Evolutionary conservation across 2,113 vertebrate genomes (phyloP), one percentile per base, ranked within the genome.

Genomic region (Ophthalmolycus amberensis): DNA sequence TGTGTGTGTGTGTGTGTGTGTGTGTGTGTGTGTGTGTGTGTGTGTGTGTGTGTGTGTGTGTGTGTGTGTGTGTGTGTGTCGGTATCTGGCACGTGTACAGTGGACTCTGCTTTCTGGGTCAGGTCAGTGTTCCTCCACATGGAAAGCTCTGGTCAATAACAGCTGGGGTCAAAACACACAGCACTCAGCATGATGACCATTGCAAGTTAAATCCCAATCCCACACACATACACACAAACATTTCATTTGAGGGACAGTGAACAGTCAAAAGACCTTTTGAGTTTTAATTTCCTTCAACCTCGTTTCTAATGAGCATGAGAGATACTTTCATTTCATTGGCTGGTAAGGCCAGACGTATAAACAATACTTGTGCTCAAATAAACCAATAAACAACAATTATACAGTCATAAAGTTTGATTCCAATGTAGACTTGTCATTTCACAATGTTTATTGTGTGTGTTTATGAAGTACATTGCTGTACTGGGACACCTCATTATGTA

Each of bases 131-230:
- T 74, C 87, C 83, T 77, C 77, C 34, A 60, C 75, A 79, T 54
- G 73, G 46, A 81, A 69, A 83, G 85, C 79, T 82, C 71, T 3
- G 78, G 83, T 91, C 88, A 82, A 78, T 90, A 88, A 92, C 89
- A 90, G 80, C 91, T 91, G 92, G 77, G 82, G 80, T 91, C 81
- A 71, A 69, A 76, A 75, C 79, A 77, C 50, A 76, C n/a, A 74
- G 42, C 89, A 91, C 90, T 91, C 89, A 88, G 18, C 90, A 84
- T 92, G 90, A 93, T 93, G 90, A 91, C 67, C 60, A 64, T 16
- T 32, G 65, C 79, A 83, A 82, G 27, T 80, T 82, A 90, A 90
- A 0, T 82, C 90, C 65, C 88, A 58, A n/a, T n/a, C n/a, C n/a
- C 1, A 8, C 11, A 37, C 8, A 7, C 52, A 18, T 16, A 48